Base-by-base conservation (phyloP, 2,797 vertebrate species). In the Hypotaenidia okinawae region DNA sequence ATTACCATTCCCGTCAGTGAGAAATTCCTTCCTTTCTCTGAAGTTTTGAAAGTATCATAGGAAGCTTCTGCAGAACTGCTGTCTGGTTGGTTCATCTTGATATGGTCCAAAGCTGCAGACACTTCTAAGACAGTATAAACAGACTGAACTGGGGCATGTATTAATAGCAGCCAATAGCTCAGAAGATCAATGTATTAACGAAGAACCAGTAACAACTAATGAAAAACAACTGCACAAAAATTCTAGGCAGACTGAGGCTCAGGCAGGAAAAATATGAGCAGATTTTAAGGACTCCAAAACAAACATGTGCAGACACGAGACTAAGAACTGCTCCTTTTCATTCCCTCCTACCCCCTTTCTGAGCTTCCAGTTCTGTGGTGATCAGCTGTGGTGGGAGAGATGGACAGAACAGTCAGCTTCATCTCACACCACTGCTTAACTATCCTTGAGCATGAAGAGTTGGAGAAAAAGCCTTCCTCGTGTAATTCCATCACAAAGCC, bases 321-420 rank as follows among this genome's bases (percentile, higher is more conserved):
- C 68, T 66, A 63, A 62, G 82, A 86, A 90, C 24, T 61, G 68
- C 66, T 91, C 88, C 88, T 94, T 94, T 91, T 77, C 64, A 68
- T 75, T 83, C 41, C 75, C 64, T 76, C 64, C 78, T 43, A 77
- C 43, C 28, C 35, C 5, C 17, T 82, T 82, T 59, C 82, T 41
- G 32, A 87, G 75, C 61, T 89, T 83, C 43, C 57, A 85, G 87
- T 74, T 59, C 47, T 89, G 69, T 84, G 58, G 63, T n/a, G 54
- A 94, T 63, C 57, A 67, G 74, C 72, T 52, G 70, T 47, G 62
- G 33, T 45, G 54, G 43, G 49, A 77, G 87, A 84, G 54, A 76
- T 10, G 13, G 41, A 27, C 68, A 83, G 64, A 72, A 52, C 1
- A 9, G 47, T 54, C 5, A 32, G 39, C 45, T 63, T 85, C 57